phyloP scores from a whole-genome alignment of 2,113 vertebrate genomes.

The Rynchops niger region DNA sequence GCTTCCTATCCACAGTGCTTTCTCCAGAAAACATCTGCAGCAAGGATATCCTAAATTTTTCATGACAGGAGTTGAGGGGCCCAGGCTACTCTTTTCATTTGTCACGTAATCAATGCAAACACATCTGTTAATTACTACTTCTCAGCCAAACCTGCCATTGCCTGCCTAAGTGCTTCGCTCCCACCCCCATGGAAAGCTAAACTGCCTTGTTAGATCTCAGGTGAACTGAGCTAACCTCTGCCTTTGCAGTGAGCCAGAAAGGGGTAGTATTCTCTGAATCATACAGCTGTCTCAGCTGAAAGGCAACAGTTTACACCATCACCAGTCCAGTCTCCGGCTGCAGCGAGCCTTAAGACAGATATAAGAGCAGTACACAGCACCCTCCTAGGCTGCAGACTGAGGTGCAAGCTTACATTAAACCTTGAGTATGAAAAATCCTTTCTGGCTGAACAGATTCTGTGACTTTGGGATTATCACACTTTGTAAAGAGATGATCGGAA shows the following conservation, averaged over 20 bases:
- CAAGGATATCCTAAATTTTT: neutral
- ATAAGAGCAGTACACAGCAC: neutral
- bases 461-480: neutral
- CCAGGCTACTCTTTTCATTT: neutral
- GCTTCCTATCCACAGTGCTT: neutral
- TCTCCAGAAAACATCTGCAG: neutral
- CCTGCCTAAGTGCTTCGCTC: neutral
- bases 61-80: neutral
- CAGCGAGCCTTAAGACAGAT: neutral
- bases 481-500: neutral
- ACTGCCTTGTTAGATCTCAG: neutral
- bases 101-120: neutral
- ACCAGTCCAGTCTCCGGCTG: neutral
- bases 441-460: neutral
- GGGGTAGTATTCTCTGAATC: neutral
- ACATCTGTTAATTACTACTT: neutral
- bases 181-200: neutral
- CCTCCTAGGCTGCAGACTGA: neutral
- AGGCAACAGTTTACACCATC: neutral
- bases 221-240: neutral
- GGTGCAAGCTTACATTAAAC: neutral
- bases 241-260: neutral
- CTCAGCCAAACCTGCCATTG: neutral
- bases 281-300: neutral
- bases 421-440: neutral